Evolutionary conservation across 1,140 invertebrate genomes (phyloP), one percentile per base, ranked within the genome.

Genomic region (Listronotus bonariensis): DNA sequence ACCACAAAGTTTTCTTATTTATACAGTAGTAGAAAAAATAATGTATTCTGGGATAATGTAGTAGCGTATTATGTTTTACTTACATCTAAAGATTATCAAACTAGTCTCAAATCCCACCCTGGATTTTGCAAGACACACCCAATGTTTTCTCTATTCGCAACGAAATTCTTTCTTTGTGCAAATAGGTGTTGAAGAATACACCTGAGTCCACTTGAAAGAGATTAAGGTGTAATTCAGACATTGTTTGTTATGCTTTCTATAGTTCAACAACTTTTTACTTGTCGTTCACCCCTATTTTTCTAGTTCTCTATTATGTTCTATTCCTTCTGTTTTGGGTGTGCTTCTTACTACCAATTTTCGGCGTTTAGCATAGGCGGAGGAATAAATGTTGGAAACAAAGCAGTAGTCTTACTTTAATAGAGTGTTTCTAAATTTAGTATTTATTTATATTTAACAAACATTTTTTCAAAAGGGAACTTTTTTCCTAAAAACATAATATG

Each of bases 151-250:
- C 52, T 40, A 15, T 54, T 54, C 18, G 38, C 52, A 54, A 41
- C 32, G 52, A 26, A 51, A 36, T 58, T 46, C 36, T 51, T 41
- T 41, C 61, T 58, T 60, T 68, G 53, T 62, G 55, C 67, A 46
- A 49, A 56, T 54, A 68, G 63, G 67, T 68, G 67, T 68, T 68
- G 59, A 68, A 65, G 59, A 68, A 62, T 65, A 58, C 67, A 68
- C 67, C 67, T 68, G 67, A 68, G 42, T 45, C 57, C 58, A 65
- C 67, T 68, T 51, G 62, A 65, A 65, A 68, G 20, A 68, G 67
- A 68, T 68, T 68, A 68, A 68, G 58, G 67, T 68, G 67, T 68
- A 65, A 62, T 68, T 68, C 67, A 64, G 57, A 68, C 60, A 46
- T 53, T 68, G 67, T 68, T 68, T 68, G 67, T 68, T 68, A 52